phyloP scores from a whole-genome alignment of 2,888 invertebrate species.

The Cerastoderma edule region DNA sequence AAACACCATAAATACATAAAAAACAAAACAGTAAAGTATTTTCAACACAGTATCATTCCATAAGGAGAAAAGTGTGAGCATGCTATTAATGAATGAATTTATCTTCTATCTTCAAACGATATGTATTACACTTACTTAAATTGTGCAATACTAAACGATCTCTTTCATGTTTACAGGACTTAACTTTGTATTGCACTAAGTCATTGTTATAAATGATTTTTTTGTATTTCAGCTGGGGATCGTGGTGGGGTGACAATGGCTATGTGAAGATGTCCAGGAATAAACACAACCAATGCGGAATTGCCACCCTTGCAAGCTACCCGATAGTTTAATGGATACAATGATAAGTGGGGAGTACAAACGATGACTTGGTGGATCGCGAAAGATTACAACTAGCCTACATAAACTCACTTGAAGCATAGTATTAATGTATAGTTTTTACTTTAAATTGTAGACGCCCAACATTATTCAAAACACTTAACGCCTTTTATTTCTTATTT shows the following conservation, averaged over 20 bases:
- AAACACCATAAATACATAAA: too few relatives aligned
- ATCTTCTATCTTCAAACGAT: background rate
- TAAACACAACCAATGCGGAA: constrained; percentile 30
- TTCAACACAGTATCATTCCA: too few relatives aligned
- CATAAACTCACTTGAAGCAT: too few relatives aligned
- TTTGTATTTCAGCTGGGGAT: constrained; percentile 34
- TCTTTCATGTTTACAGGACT: background rate
- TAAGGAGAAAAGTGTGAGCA: background rate
- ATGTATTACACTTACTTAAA: background rate
- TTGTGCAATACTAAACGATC: background rate
- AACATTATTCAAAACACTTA: too few relatives aligned
- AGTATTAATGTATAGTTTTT: too few relatives aligned
- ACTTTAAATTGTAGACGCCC: too few relatives aligned
- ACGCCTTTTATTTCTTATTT: too few relatives aligned
- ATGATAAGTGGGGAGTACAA: too few relatives aligned
- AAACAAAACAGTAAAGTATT: too few relatives aligned
- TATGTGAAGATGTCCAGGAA: constrained; percentile 29
- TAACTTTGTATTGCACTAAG: background rate
- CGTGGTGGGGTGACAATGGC: constrained; percentile 27
- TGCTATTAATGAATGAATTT: background rate
- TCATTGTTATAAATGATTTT: background rate
- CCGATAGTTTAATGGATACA: constrained; percentile 19
- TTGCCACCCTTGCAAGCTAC: constrained; percentile 29
- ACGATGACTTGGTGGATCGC: too few relatives aligned
- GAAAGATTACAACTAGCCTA: too few relatives aligned